phyloP scores from a whole-genome alignment of 2,797 vertebrate species.

The Arrhamphus sclerolepis region DNA sequence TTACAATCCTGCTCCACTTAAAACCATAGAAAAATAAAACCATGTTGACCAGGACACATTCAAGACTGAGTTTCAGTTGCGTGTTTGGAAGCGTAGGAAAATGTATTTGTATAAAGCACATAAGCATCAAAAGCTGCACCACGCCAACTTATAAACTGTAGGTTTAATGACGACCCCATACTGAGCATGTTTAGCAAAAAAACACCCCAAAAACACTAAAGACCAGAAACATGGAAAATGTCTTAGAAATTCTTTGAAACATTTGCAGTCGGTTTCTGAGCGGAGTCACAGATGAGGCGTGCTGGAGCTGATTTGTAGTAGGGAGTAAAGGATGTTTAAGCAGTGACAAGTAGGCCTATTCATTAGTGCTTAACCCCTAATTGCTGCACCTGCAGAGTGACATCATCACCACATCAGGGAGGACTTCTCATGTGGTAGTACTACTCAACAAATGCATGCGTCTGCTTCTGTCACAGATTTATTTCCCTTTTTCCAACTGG shows the following conservation, averaged over 20 bases:
- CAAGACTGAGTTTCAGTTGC: conserved; percentile 13
- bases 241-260: no score
- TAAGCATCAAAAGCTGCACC: conserved; percentile 10
- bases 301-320: conserved; percentile 38
- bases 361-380: conserved; percentile 57
- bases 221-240: no score
- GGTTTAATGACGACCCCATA: conserved; percentile 10
- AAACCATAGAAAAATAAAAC: neutral
- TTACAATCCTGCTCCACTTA: no score
- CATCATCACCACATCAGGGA: conserved; percentile 45
- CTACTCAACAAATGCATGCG: conserved; percentile 3
- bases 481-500: neutral
- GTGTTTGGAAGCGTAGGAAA: conserved; percentile 17
- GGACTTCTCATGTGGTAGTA: conserved; percentile 5
- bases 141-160: conserved; percentile 16
- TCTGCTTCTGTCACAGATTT: conserved; percentile 20
- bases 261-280: neutral
- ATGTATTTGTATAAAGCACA: conserved; percentile 8
- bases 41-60: neutral
- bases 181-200: no score
- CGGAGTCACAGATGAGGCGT: conserved; percentile 30
- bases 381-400: conserved; percentile 69
- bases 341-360: conserved; percentile 60
- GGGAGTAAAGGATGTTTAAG: conserved; percentile 45
- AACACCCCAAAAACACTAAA: no score